Evolutionary conservation across 2,113 vertebrate species (phyloP), one percentile per base, ranked within the genome.

Genomic region (Antechinus flavipes): DNA sequence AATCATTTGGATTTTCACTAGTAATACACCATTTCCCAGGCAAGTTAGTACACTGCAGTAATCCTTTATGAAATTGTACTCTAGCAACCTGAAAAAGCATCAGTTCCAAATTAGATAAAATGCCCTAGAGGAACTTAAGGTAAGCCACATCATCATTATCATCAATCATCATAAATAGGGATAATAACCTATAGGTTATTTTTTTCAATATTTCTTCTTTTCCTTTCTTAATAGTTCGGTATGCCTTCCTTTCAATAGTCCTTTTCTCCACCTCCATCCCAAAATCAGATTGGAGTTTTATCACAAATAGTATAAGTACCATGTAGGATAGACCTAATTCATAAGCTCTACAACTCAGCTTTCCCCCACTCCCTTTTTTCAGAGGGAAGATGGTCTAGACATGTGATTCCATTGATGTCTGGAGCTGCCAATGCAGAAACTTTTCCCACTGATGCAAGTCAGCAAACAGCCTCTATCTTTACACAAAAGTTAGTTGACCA

Each of bases 241-340:
- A 23, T 42, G 22, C 26, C 92, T 92, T n/a, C n/a, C 56, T 89
- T 25, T 54, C 12, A 2, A 26, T 84, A 84, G 23, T 23, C 54
- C 50, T 30, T 84, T 76, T 49, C 11, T 23, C 54, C 42, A 19
- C 42, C 76, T 53, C 54, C 23, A 4, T 3, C 47, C 6, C 11
- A 53, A 27, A 95, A 93, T 55, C 95, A 84, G 90, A 89, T 84
- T 42, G 16, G n/a, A 24, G 61, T 95, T 91, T 90, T 94, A 92
- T 94, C 27, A 96, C 24, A 93, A 95, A 92, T 8, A 92, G 12
- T 95, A 8, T n/a, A 91, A 76, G 91, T 92, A 91, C 92, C 61
- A 93, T 46, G 89, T 27, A 96, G 47, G 22, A 55, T 76, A 11
- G 23, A 94, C 84, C 26, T 24, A 91, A 90, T 53, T 8, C 35